Evolutionary conservation across 2,113 vertebrate species (phyloP).

Genomic region (Dicentrarchus labrax): DNA sequence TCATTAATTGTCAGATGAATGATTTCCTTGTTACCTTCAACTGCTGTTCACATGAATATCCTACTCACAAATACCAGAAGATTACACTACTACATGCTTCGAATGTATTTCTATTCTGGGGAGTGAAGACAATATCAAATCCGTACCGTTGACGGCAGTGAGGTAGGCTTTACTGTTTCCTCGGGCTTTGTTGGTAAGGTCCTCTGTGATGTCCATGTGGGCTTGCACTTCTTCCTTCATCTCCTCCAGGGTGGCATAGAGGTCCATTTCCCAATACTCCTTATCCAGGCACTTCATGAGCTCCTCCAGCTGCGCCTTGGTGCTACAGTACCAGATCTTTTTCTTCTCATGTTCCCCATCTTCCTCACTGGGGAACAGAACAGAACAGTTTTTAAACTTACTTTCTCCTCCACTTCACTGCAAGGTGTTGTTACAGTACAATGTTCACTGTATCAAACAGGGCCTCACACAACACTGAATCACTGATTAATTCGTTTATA

Average conservation of each 20-base stretch:
- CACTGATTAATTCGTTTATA: neutral
- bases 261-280: slow-evolving; percentile 95
- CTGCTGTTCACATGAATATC: neutral
- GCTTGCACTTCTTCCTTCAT: slow-evolving; percentile 92
- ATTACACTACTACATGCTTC: too few relatives aligned
- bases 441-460: neutral
- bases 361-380: slow-evolving; percentile 87
- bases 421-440: neutral
- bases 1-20: neutral
- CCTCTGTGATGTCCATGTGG: slow-evolving; percentile 97
- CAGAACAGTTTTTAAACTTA: too few relatives aligned
- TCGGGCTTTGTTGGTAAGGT: slow-evolving; percentile 95
- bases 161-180: slow-evolving; percentile 95
- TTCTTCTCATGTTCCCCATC: slow-evolving; percentile 93
- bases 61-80: neutral
- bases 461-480: too few relatives aligned
- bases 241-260: slow-evolving; percentile 92
- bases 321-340: slow-evolving; percentile 98
- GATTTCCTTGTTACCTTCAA: neutral
- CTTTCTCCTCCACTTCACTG: neutral
- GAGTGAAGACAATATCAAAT: neutral
- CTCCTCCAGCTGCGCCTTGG: slow-evolving; percentile 92
- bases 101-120: too few relatives aligned
- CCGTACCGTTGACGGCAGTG: slow-evolving; percentile 91
- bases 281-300: slow-evolving; percentile 91